phyloP scores from a whole-genome alignment of 1,140 invertebrate genomes.

The Eufriesea mexicana region DNA sequence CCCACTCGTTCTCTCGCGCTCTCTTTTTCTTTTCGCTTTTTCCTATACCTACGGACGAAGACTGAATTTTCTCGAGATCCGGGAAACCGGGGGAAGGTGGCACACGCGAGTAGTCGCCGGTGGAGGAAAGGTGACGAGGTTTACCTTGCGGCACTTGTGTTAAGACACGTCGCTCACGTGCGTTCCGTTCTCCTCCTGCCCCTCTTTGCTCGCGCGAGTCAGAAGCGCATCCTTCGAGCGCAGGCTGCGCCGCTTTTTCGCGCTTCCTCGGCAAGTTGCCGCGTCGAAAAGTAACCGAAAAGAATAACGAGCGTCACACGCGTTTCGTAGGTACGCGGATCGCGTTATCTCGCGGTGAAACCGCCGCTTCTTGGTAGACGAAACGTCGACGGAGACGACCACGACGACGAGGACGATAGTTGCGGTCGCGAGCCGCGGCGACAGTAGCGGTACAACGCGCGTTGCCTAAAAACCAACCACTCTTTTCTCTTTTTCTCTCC shows the following conservation, averaged over 20 bases:
- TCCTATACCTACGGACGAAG: background rate
- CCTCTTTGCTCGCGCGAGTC: constrained; percentile 10
- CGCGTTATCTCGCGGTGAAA: constrained; percentile 41
- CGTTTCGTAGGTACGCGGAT: background rate
- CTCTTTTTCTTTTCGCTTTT: too few species aligned
- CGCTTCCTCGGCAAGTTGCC: background rate
- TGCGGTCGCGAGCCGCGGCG: constrained; percentile 3
- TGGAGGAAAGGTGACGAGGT: constrained; percentile 14
- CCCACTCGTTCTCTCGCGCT: too few species aligned
- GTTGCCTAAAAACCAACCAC: constrained; percentile 64
- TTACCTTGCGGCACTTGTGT: constrained; percentile 71
- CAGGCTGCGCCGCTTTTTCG: constrained; percentile 20
- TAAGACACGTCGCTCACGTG: constrained; percentile 64
- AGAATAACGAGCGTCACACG: background rate
- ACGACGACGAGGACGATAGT: background rate
- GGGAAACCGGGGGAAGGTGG: background rate
- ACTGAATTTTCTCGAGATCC: background rate
- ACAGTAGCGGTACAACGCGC: constrained; percentile 16
- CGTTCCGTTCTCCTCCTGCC: constrained; percentile 10
- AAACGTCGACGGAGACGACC: constrained; percentile 22
- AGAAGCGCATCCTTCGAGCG: constrained; percentile 31
- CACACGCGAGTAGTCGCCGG: background rate
- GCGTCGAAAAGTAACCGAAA: background rate
- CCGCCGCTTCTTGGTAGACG: background rate
- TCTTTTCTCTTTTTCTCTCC: constrained; percentile 13